A percentile compares a stretch with the other conserved stretches of the same genome.
Conservation (phyloP, 2,888 invertebrate species). For the Oeneis ivallda region DNA sequence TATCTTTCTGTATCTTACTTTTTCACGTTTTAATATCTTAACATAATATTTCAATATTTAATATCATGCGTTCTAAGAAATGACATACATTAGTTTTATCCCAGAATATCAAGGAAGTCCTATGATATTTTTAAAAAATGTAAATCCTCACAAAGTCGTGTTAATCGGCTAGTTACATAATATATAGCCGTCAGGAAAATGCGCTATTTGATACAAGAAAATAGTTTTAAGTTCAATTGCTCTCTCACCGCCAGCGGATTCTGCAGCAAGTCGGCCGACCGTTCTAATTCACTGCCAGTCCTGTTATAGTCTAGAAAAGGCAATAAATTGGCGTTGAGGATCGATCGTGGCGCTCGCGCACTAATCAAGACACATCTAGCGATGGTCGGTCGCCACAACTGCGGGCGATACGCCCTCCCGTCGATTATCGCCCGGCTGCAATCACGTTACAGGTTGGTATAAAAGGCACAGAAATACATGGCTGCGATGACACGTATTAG, state of each 20-base stretch:
- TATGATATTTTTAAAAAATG: no score
- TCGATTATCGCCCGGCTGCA: conserved; percentile 56
- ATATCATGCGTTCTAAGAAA: no score
- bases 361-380: conserved; percentile 75
- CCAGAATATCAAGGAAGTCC: no score
- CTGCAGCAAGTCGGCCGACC: conserved; percentile 56
- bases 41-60: no score
- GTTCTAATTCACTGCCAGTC: conserved; percentile 62
- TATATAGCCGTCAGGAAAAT: not conserved
- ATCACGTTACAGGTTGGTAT: conserved; percentile 25
- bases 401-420: conserved; percentile 69
- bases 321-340: conserved; percentile 68
- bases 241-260: conserved; percentile 30
- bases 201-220: conserved; percentile 6
- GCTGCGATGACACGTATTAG: conserved; percentile 8
- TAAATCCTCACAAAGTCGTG: no score
- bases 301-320: conserved; percentile 59
- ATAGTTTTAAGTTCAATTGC: conserved; percentile 21
- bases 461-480: conserved; percentile 22
- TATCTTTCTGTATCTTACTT: no score
- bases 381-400: conserved; percentile 62
- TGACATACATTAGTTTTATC: no score
- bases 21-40: no score
- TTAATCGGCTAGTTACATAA: no score
- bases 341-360: conserved; percentile 69